Conservation (phyloP, 2,888 invertebrate species). For the Rhopalosiphum nymphaeae region DNA sequence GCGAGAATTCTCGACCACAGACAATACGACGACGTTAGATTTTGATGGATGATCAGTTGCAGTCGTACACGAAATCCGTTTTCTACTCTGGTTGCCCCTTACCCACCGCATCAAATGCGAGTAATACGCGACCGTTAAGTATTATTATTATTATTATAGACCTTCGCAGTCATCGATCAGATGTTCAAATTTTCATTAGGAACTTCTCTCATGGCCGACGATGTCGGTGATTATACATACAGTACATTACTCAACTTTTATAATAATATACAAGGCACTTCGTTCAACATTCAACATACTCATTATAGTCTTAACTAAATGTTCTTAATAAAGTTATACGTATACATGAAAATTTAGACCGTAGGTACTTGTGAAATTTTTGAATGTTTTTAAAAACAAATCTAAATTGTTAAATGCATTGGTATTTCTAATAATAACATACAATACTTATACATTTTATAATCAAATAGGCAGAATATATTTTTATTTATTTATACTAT, state of each 20-base stretch:
- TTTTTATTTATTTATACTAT: neutral
- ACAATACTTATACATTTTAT: neutral
- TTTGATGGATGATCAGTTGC: slow-evolving; percentile 11
- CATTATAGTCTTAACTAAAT: neutral
- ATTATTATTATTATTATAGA: slow-evolving; percentile 1
- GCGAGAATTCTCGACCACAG: neutral
- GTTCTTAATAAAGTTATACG: neutral
- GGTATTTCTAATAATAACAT: neutral
- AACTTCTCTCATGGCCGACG: neutral
- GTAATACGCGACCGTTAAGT: neutral
- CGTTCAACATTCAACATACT: neutral
- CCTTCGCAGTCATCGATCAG: neutral
- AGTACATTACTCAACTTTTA: neutral
- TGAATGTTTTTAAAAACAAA: neutral
- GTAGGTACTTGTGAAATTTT: neutral
- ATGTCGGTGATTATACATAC: neutral
- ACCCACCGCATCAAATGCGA: neutral
- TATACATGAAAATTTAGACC: neutral
- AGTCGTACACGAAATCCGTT: neutral
- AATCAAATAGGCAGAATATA: neutral
- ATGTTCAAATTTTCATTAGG: neutral
- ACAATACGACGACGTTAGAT: neutral
- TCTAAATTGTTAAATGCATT: neutral
- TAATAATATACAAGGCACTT: neutral
- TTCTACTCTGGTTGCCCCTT: neutral